A percentile compares a stretch with the other conserved stretches of the same genome.
Conservation (phyloP, 2,113 vertebrate genomes). For the Callospermophilus lateralis region DNA sequence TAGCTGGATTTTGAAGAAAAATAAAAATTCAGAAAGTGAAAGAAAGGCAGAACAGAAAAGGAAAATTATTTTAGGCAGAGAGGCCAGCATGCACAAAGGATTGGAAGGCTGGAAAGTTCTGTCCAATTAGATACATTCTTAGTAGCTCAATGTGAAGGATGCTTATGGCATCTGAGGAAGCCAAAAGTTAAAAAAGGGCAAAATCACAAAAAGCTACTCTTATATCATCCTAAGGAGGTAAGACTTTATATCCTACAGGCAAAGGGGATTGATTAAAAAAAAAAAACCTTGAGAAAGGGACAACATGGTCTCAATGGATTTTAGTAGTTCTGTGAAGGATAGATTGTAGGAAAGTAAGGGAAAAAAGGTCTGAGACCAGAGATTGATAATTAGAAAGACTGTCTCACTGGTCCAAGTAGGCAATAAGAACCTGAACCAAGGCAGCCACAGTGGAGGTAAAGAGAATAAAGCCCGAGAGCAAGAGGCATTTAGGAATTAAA, state of each 20-base stretch:
- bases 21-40: constrained; percentile 15
- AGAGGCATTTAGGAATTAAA: constrained; percentile 48
- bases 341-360: background rate
- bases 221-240: background rate
- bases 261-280: background rate
- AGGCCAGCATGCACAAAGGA: background rate
- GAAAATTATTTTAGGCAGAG: background rate
- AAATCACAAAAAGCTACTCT: background rate
- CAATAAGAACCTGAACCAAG: background rate
- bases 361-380: background rate
- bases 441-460: background rate
- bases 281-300: background rate
- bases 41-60: constrained; percentile 28
- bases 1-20: background rate
- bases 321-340: background rate
- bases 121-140: background rate
- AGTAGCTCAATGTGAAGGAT: background rate
- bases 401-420: background rate
- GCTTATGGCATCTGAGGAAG: constrained; percentile 4
- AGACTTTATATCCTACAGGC: background rate
- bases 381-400: background rate
- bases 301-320: background rate
- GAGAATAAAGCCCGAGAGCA: background rate
- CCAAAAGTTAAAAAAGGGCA: constrained; percentile 35
- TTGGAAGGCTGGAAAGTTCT: constrained; percentile 6